Base-by-base conservation (phyloP, 2,113 vertebrate genomes). In the Pagrus major region DNA sequence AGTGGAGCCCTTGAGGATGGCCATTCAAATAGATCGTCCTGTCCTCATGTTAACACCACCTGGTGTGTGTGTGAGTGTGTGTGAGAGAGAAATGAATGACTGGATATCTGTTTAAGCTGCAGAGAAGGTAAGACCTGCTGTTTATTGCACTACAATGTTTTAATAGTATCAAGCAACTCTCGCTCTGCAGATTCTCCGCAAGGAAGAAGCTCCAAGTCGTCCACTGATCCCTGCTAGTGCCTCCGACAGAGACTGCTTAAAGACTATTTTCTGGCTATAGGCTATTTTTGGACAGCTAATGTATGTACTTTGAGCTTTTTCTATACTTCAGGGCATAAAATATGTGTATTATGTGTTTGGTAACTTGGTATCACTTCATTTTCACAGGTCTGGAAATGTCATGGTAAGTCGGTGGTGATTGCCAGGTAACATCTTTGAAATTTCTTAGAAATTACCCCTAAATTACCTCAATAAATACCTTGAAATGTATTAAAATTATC, bases 121-220 rank as follows among this genome's bases (percentile, higher is more conserved):
- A 29, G 6, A 51, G 16, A 49, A 71, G 77, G 69, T 59, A 25
- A 67, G 31, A n/a, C 18, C 16, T 12, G 5, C 16, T 4, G 7
- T 29, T 29, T 3, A 37, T 12, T 71, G 21, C 20, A 20, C 15
- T 39, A 1, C 11, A 21, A 9, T 41, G 23, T 66, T 64, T 70
- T 70, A 66, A 69, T 71, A 21, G 65, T 71, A 41, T 78, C 14
- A 59, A 70, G 66, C 15, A 42, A 25, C 63, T 80, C 6, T 79
- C 51, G 56, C 63, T 80, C 61, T 58, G 74, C 80, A 87, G 84
- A 74, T 64, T 0, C 44, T 27, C 33, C 55, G 42, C 58, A 52
- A 46, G 66, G 29, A 47, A 60, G 33, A 75, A 23, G 71, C 37
- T 68, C 29, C 46, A 29, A n/a, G 49, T n/a, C n/a, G n/a, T n/a